Base-by-base conservation (phyloP, 2,113 vertebrate genomes). In the Toxotes chatareus region DNA sequence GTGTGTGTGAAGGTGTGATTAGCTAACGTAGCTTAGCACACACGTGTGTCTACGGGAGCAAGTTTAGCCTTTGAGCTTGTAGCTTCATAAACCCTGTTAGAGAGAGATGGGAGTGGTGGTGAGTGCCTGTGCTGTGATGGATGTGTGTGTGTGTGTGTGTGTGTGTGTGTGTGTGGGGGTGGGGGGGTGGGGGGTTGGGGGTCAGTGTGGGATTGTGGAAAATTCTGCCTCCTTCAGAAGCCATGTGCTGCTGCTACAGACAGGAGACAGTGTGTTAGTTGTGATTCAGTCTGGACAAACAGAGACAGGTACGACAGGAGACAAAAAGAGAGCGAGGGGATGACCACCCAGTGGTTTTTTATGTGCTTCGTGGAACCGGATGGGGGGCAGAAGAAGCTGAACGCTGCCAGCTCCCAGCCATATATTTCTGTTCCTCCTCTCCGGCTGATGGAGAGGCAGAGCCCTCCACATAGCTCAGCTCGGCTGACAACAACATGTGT, bases 401-500 rank as follows among this genome's bases (percentile, higher is more conserved):
- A 80, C 27, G 55, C 61, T 74, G 79, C 78, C 73, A 75, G 82
- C 73, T 83, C 27, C 27, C 27, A 27, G 27, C 27, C 63, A 65
- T 66, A 60, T 69, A 57, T 76, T 74, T 64, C 40, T 60, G 65
- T n/a, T 63, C 21, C 23, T 47, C 31, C 51, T 59, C 53, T 71
- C 32, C 3, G 31, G 66, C 76, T 88, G 89, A 86, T 79, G 84
- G 84, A 88, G 89, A 82, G 82, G 67, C 66, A 61, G 73, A 74
- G 72, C 51, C 67, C 73, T 66, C 51, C 80, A 79, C 78, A 88
- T 76, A 81, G 89, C 83, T 88, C 86, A 72, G 83, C 80, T 34
- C n/a, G 36, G 77, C 81, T 92, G 90, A 92, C 88, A 87, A 83
- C 80, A 86, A 86, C 86, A 83, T 85, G 85, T 92, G 91, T 76